Percentiles rank a stretch among this genome's conserved stretches.
These are phyloP conservation scores for Philereme transversata DNA, from an alignment of 2,888 invertebrate species.

Conservation along the genomic window DNA sequence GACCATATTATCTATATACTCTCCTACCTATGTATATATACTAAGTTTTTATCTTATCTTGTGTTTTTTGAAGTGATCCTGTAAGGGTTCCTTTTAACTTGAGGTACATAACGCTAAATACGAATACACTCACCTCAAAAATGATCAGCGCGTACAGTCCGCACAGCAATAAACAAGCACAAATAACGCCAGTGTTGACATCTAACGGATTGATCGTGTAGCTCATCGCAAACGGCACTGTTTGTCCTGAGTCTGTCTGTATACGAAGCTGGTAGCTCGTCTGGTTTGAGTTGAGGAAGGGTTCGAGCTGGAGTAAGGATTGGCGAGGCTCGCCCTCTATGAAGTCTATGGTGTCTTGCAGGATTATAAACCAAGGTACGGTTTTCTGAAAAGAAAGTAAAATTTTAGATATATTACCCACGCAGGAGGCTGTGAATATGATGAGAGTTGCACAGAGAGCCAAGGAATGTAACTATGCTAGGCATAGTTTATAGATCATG, in stretches of 20 bases:
- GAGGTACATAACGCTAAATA: neutral
- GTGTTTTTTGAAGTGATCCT: no score
- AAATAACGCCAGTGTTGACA: conserved; percentile 86
- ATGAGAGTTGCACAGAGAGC: no score
- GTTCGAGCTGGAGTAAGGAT: conserved; percentile 61
- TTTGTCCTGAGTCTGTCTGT: conserved; percentile 47
- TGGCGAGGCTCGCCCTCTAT: conserved; percentile 77
- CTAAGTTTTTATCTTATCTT: no score
- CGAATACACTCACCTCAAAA: conserved; percentile 88
- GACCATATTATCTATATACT: no score
- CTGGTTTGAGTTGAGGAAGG: conserved; percentile 35
- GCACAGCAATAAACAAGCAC: conserved; percentile 88
- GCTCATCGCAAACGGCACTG: conserved; percentile 61
- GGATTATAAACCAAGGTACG: conserved; percentile 83
- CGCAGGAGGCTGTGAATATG: no score
- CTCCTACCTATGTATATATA: no score
- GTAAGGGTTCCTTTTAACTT: no score
- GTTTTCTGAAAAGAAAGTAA: conserved; percentile 60
- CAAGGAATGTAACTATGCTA: no score
- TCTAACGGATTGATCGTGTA: conserved; percentile 87
- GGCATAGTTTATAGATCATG: no score
- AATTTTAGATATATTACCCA: neutral
- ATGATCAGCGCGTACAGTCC: conserved; percentile 92
- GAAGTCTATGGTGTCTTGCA: conserved; percentile 85
- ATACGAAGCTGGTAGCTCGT: conserved; percentile 51